These are phyloP conservation scores for Laticauda colubrina DNA, from an alignment of 2,113 vertebrate genomes.

Conservation along the genomic window DNA sequence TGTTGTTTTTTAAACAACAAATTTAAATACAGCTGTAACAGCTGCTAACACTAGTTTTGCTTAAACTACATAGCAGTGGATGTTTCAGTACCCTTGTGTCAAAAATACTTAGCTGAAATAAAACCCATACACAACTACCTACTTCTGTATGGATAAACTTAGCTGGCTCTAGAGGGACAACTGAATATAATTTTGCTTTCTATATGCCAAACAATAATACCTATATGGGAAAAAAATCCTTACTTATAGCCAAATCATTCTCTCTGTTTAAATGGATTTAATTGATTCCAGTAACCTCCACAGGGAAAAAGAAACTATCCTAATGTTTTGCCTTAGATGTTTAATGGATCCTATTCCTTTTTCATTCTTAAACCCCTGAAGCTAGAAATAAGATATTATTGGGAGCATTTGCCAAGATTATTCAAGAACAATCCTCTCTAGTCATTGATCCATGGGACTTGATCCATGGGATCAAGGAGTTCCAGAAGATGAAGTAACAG, in stretches of 20 bases:
- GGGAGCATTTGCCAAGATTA: neutral
- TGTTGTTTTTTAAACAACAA: too few species aligned
- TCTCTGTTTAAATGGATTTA: neutral
- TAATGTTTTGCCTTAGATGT: neutral
- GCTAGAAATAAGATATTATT: neutral
- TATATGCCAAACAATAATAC: neutral
- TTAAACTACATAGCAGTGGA: neutral
- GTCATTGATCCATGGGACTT: neutral
- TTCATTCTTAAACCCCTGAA: neutral
- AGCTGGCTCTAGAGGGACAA: neutral
- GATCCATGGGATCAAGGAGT: neutral
- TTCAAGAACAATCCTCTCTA: neutral
- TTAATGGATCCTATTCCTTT: neutral
- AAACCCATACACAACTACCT: neutral
- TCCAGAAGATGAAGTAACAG: neutral
- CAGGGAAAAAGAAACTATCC: neutral
- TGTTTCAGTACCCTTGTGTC: neutral
- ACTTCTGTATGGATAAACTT: neutral
- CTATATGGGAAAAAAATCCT: neutral
- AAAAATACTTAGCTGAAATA: neutral
- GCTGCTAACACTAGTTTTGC: neutral
- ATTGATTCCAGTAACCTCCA: neutral
- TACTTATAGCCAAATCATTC: neutral
- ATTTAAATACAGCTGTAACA: neutral
- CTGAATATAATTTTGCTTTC: neutral